A percentile compares a stretch with the other conserved stretches of the same genome.
Conservation (phyloP, 2,113 vertebrate genomes). For the Lathamus discolor region DNA sequence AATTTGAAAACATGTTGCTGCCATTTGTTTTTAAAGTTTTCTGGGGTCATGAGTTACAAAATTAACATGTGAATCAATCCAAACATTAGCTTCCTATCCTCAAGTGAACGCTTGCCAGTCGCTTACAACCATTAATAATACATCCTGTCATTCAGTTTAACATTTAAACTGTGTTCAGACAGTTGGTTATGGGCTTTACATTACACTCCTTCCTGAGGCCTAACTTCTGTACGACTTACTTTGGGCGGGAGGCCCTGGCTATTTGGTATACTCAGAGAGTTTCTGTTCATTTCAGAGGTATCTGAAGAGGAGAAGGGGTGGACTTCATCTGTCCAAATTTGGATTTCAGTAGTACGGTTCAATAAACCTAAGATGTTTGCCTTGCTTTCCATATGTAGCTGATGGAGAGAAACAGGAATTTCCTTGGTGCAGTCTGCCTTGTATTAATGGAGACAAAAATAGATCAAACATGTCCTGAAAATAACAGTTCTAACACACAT, state of each 20-base stretch:
- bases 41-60: constrained; percentile 43
- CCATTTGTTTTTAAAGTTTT: constrained; percentile 40
- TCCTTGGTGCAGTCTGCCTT: neutral
- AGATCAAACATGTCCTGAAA: neutral
- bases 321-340: neutral
- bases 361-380: neutral
- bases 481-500: neutral
- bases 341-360: neutral
- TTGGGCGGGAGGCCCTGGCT: neutral
- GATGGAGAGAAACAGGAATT: neutral
- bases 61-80: constrained; percentile 25
- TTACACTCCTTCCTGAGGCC: neutral
- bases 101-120: neutral
- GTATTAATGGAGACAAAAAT: neutral
- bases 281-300: neutral
- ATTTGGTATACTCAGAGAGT: neutral
- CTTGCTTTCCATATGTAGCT: neutral
- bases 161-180: neutral
- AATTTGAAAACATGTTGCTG: constrained; percentile 47
- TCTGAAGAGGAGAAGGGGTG: neutral
- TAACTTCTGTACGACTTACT: neutral
- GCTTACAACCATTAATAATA: constrained; percentile 10
- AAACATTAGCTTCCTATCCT: constrained; percentile 39
- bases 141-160: neutral
- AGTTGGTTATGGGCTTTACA: neutral